Base-by-base conservation (phyloP, 2,888 invertebrate genomes). In the Aproaerema taeniolella region DNA sequence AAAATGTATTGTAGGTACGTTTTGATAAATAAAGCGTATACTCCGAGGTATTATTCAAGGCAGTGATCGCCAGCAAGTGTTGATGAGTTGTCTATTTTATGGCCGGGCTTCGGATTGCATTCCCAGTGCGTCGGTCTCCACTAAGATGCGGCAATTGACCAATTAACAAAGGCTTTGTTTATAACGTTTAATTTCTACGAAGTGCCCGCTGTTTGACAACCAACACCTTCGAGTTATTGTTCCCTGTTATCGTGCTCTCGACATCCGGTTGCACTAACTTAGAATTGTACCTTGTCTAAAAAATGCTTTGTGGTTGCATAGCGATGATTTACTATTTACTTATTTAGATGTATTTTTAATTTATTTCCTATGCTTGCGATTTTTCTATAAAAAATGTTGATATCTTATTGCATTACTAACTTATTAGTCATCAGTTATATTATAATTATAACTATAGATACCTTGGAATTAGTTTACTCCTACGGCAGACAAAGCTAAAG, bases 141-240 rank as follows among this genome's bases (percentile, higher is more conserved):
- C 48, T 50, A 49, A 48, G 47, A 30, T 32, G 29, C 37, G 15
- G 33, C 49, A 42, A 49, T 50, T 45, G 38, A 32, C 45, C 48
- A 57, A 55, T 59, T 53, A 55, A 63, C 58, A 60, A 58, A 57
- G 56, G 47, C 55, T 56, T 53, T 69, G 70, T 73, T 70, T 70
- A 65, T 59, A 62, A 60, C 51, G 49, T 49, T 57, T 49, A 39
- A 58, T 58, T 80, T 77, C 78, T 65, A 61, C 52, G 77, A 79
- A 79, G 45, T 52, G 58, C 52, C 47, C 50, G 41, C 41, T 57
- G 63, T 64, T 60, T 61, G 60, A 53, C 50, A 51, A 45, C 51
- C 54, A 55, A 62, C 53, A 54, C 58, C 58, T 49, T 55, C 45
- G 51, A 54, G 53, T 57, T 64, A 74, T 68, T 75, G 74, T 74